Percentiles rank a stretch among this genome's conserved stretches.
These are phyloP conservation scores for Alloplasta piceator DNA, from an alignment of 2,888 invertebrate species.

Conservation along the genomic window DNA sequence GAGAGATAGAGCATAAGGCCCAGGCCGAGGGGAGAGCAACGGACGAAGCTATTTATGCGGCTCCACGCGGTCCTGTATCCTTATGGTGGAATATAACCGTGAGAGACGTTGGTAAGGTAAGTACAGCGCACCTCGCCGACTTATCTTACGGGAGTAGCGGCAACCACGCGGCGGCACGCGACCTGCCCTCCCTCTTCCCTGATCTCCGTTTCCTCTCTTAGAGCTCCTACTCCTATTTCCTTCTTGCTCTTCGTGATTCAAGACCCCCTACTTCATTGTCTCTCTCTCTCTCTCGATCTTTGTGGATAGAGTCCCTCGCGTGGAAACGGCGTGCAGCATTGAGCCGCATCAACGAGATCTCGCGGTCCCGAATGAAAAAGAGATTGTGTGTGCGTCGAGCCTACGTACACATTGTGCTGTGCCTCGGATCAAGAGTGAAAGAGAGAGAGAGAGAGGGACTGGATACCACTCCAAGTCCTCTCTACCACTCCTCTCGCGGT, in stretches of 20 bases:
- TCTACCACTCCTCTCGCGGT: constrained; percentile 59
- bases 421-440: constrained; percentile 19
- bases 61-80: constrained; percentile 58
- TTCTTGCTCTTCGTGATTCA: constrained; percentile 57
- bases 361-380: constrained; percentile 27
- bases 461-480: constrained; percentile 21
- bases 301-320: constrained; percentile 53
- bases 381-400: constrained; percentile 50
- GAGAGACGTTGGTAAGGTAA: constrained; percentile 79
- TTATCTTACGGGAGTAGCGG: constrained; percentile 67
- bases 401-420: constrained; percentile 39
- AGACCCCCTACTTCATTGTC: constrained; percentile 30
- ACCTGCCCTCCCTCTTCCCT: constrained; percentile 77
- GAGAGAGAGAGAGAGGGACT: constrained; percentile 19
- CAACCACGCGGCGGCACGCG: constrained; percentile 82
- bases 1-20: constrained; percentile 21
- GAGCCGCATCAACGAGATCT: constrained; percentile 63
- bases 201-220: constrained; percentile 65
- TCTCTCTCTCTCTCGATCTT: constrained; percentile 48
- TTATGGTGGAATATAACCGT: constrained; percentile 76
- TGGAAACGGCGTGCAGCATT: constrained; percentile 26
- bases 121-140: constrained; percentile 72
- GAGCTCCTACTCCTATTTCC: constrained; percentile 59
- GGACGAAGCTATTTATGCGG: constrained; percentile 42
- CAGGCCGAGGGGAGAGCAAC: constrained; percentile 36